Percentiles rank a stretch among this genome's conserved stretches.
These are phyloP conservation scores for Hemibagrus guttatus DNA, from an alignment of 2,797 vertebrate genomes.

Conservation along the genomic window DNA sequence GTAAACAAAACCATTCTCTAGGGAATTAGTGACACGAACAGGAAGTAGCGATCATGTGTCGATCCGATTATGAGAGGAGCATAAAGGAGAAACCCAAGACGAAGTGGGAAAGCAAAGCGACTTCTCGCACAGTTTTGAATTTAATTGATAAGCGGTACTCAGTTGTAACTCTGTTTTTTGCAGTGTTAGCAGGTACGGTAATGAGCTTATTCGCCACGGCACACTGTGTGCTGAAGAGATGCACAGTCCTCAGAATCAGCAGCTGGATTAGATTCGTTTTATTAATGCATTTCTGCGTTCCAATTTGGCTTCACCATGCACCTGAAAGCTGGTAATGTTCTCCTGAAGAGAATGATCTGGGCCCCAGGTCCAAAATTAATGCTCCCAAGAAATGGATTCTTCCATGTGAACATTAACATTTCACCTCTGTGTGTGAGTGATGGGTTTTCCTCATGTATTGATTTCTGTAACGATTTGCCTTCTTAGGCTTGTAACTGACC, in stretches of 20 bases:
- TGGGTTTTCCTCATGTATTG: constrained; percentile 11
- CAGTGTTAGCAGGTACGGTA: background rate
- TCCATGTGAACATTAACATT: background rate
- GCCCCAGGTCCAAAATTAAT: background rate
- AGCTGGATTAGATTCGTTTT: background rate
- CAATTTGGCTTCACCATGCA: background rate
- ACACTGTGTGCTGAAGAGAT: background rate
- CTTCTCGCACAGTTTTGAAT: constrained; percentile 8
- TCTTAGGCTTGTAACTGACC: background rate
- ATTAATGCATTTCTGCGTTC: constrained; percentile 4
- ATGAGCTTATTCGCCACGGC: background rate
- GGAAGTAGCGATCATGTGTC: constrained; percentile 24
- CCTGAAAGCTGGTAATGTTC: background rate
- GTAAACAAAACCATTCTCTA: constrained; percentile 26
- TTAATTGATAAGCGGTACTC: constrained; percentile 32
- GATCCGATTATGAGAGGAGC: constrained; percentile 22
- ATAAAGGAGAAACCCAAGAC: constrained; percentile 19
- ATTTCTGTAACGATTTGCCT: constrained; percentile 13
- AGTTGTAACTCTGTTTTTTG: constrained; percentile 28
- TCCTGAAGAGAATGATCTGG: background rate
- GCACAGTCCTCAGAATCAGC: background rate
- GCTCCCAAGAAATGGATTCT: background rate
- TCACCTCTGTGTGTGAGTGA: constrained; percentile 17
- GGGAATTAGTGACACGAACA: constrained; percentile 33
- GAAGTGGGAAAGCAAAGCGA: constrained; percentile 18